A percentile compares a stretch with the other conserved stretches of the same genome.
Conservation (phyloP, 2,888 invertebrate species). For the Scaptomyza tumidula region DNA sequence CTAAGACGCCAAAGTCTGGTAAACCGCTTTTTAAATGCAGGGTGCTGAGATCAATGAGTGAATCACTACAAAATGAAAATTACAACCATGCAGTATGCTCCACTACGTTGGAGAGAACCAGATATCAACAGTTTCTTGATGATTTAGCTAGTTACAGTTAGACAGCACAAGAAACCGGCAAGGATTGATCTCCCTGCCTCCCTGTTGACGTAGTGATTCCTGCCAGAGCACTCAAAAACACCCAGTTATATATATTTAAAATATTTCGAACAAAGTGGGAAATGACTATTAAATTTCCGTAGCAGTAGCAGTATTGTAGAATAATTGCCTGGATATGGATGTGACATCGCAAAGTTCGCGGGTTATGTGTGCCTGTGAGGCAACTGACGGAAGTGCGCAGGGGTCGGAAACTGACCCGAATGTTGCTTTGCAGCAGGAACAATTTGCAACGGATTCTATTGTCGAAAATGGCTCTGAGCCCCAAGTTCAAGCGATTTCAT, state of each 20-base stretch:
- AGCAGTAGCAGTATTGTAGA: too few relatives aligned
- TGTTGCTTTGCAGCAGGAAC: not conserved
- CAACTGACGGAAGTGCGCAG: not conserved
- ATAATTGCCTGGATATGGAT: not conserved
- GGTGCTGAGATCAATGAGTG: slow-evolving; percentile 24
- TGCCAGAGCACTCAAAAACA: slow-evolving; percentile 14
- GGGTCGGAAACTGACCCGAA: not conserved
- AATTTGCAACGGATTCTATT: not conserved
- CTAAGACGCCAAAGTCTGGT: too few relatives aligned
- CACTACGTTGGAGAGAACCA: not conserved
- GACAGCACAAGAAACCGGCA: not conserved
- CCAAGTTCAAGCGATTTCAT: not conserved
- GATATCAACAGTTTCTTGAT: slow-evolving; percentile 3
- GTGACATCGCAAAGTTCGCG: not conserved
- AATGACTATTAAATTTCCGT: slow-evolving; percentile 12
- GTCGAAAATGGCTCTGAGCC: not conserved
- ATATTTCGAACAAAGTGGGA: slow-evolving; percentile 7
- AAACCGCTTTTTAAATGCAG: slow-evolving; percentile 4
- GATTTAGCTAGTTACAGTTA: not conserved
- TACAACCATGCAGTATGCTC: not conserved
- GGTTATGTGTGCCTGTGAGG: not conserved
- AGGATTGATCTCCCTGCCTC: too few relatives aligned
- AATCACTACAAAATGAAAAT: not conserved
- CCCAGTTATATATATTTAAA: slow-evolving; percentile 6
- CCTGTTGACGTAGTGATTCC: not conserved